Percentiles rank a stretch among this genome's conserved stretches.
Evolutionary conservation across 2,113 vertebrate genomes (phyloP).

Genomic region (Forbesichthys papilliferus): DNA sequence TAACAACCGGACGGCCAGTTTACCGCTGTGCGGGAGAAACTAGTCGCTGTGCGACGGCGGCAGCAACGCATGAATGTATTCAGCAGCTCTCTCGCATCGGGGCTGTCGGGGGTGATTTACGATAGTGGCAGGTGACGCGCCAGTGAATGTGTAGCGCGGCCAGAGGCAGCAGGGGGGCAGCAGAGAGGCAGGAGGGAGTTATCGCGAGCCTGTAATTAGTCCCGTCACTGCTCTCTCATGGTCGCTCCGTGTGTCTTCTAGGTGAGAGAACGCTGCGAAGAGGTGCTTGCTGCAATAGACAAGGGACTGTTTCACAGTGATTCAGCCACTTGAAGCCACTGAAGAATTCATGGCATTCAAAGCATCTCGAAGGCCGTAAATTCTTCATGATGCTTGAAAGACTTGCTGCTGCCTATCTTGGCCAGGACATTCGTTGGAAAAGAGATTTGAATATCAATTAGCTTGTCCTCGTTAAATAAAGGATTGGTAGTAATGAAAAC

Average conservation of each 20-base stretch:
- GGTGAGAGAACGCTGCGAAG: background rate
- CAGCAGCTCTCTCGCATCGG: conserved; percentile 36
- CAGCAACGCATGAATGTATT: conserved; percentile 47
- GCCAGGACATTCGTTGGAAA: too few relatives aligned
- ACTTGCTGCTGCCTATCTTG: too few relatives aligned
- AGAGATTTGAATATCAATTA: too few relatives aligned
- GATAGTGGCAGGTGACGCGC: conserved; percentile 39
- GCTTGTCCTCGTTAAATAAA: too few relatives aligned
- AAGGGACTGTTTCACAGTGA: too few relatives aligned
- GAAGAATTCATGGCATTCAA: too few relatives aligned
- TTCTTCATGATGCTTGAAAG: too few relatives aligned
- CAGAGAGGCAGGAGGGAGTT: conserved; percentile 16
- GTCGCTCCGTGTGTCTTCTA: background rate
- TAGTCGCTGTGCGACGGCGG: conserved; percentile 18
- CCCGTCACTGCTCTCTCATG: conserved; percentile 48
- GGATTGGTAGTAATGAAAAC: too few relatives aligned
- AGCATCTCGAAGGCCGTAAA: background rate
- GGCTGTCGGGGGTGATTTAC: conserved; percentile 60
- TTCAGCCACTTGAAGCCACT: too few relatives aligned
- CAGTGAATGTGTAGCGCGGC: conserved; percentile 49
- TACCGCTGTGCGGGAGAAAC: conserved; percentile 36
- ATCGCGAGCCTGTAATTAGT: conserved; percentile 64
- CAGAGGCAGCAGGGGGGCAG: background rate
- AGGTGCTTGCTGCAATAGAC: background rate
- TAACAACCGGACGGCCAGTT: conserved; percentile 53